phyloP scores from a whole-genome alignment of 2,888 invertebrate genomes.

The Philonicus albiceps region DNA sequence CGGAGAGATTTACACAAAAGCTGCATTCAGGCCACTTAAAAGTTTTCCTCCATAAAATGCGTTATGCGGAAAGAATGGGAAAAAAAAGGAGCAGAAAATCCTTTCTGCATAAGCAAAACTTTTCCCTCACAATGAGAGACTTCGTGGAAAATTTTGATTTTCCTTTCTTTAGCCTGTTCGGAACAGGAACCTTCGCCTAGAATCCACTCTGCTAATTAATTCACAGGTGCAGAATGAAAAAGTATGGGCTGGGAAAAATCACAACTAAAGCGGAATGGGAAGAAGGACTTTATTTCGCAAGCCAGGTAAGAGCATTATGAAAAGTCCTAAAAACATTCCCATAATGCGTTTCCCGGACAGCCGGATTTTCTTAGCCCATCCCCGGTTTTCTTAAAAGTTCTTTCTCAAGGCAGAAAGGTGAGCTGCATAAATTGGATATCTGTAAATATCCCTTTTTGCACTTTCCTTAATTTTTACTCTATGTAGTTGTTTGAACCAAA shows the following conservation, averaged over 20 bases:
- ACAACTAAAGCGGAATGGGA: not conserved
- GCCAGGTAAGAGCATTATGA: conserved; percentile 26
- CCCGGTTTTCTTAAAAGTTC: not conserved
- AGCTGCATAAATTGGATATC: conserved; percentile 22
- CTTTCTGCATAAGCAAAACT: not conserved
- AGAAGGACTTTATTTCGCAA: not conserved
- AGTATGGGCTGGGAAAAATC: not conserved
- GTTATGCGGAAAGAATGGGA: conserved; percentile 21
- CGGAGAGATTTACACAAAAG: not conserved
- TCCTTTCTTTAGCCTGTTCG: not conserved
- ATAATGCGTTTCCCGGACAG: not conserved
- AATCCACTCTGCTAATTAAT: conserved; percentile 26
- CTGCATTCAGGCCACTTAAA: conserved; percentile 18
- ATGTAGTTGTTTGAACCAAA: not conserved
- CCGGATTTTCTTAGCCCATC: not conserved
- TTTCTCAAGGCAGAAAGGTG: not conserved
- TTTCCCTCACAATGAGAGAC: not conserved
- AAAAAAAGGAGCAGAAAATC: not conserved
- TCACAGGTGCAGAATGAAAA: not conserved
- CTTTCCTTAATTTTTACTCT: not conserved
- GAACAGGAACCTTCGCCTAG: not conserved
- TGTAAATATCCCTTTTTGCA: not conserved
- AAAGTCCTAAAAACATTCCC: not conserved
- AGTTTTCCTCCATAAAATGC: conserved; percentile 32
- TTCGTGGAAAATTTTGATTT: conserved; percentile 1